These are phyloP conservation scores for Tricholaema leucomelas DNA, from an alignment of 2,113 vertebrate genomes.

Conservation along the genomic window DNA sequence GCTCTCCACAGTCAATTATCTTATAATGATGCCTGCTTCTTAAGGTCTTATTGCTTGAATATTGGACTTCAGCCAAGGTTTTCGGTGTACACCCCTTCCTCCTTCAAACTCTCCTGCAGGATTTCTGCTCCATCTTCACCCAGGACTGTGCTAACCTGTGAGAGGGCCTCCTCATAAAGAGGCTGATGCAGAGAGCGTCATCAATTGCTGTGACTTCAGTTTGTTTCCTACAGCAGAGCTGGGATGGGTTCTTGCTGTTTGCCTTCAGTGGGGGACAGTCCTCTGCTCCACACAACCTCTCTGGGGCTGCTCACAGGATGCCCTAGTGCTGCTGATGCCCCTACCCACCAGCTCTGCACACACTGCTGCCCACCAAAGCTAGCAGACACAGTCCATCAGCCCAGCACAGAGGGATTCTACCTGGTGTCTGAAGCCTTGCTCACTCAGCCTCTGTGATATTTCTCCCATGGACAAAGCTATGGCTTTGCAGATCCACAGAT, in stretches of 20 bases:
- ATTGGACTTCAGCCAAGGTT: background rate
- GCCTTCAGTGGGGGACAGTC: background rate
- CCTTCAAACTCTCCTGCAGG: background rate
- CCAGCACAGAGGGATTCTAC: rapidly evolving
- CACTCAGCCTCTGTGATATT: background rate
- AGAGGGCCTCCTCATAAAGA: background rate
- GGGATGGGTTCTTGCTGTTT: background rate
- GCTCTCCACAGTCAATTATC: constrained; percentile 70
- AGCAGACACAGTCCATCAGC: background rate
- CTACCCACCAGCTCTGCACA: background rate
- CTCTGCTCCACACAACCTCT: background rate
- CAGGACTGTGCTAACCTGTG: background rate
- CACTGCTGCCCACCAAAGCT: background rate
- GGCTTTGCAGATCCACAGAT: background rate
- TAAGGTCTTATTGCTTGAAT: constrained; percentile 7
- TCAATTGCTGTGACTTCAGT: background rate
- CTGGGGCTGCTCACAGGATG: background rate
- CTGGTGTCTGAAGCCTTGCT: background rate
- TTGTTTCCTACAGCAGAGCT: background rate
- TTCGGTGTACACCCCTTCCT: background rate
- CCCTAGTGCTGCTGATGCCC: rapidly evolving
- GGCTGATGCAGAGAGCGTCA: background rate
- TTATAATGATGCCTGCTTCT: constrained; percentile 47
- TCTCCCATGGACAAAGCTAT: background rate
- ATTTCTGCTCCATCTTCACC: constrained; percentile 20